Base-by-base conservation (phyloP, 2,113 vertebrate species). In the Salminus brasiliensis region DNA sequence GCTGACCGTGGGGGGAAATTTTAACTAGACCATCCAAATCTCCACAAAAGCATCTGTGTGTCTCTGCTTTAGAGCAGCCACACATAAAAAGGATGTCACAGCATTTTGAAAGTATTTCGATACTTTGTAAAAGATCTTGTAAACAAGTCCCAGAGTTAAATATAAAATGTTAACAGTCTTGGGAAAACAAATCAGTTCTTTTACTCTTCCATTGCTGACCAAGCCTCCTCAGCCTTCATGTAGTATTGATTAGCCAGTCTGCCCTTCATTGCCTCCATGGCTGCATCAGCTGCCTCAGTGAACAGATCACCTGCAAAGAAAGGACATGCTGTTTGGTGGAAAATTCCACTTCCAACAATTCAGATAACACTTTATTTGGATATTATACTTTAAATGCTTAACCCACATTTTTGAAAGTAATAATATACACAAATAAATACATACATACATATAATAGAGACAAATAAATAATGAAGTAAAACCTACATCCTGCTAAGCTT, bases 191-290 rank as follows among this genome's bases (percentile, higher is more conserved):
- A 77, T 69, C 59, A 36, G 4, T 27, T 12, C 7, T 3, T 15
- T 91, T 68, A 96, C 36, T 95, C 96, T 83, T 98, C 96, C 94
- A 98, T 94, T 81, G 95, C 85, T 0, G 95, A 93, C 97, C 97
- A 99, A 59, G 96, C 97, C 79, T 97, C 96, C 80, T 99, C 98
- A 0, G 98, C 97, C 88, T 96, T 97, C 90, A 97, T 89, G 84
- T 98, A 99, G 89, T 97, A 99, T 83, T 95, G 91, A 87, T 95
- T 98, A 53, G 98, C 97, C 79, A 98, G 85, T 12, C 97, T 92
- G 65, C 98, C 98, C 63, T 98, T 99, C 97, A 98, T 97, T 62
- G 96, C 97, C 63, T 94, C 95, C 93, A 94, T 99, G 0, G 98
- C 98, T 0, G 94, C 94, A 79, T 98, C 97, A 0, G 97, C 98